Evolutionary conservation across 2,888 invertebrate species (phyloP).

Genomic region (Conomelus anceps): DNA sequence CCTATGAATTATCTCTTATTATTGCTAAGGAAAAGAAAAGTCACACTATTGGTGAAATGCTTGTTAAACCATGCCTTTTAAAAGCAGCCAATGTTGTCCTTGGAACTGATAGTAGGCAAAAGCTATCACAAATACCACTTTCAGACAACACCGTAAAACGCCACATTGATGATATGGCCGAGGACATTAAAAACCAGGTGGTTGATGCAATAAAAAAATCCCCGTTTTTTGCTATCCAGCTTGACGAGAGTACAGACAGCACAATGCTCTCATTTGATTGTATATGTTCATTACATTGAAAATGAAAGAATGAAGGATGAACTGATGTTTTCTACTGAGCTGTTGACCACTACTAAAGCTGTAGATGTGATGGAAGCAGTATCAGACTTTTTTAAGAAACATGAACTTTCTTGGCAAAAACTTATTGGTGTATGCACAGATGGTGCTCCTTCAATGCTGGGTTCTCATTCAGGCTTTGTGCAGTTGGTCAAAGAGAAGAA

Average conservation of each 20-base stretch:
- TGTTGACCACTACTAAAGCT: constrained; percentile 21
- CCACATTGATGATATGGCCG: background rate
- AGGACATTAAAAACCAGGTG: constrained; percentile 7
- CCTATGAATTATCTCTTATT: constrained; percentile 1
- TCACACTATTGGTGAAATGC: constrained; percentile 9
- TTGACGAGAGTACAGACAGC: constrained; percentile 6
- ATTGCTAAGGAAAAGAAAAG: constrained; percentile 7
- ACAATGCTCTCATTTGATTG: constrained; percentile 4
- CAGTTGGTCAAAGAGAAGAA: constrained; percentile 24
- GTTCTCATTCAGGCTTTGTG: constrained; percentile 22
- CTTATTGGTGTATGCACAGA: constrained; percentile 24
- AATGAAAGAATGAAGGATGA: constrained; percentile 4
- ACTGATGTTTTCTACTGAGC: background rate
- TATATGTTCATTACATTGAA: constrained; percentile 2
- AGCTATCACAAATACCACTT: constrained; percentile 5
- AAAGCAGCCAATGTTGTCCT: constrained; percentile 5
- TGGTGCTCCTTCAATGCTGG: constrained; percentile 23
- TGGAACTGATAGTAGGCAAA: background rate
- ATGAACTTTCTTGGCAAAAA: constrained; percentile 16
- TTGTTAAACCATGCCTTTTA: constrained; percentile 1
- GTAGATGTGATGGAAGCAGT: constrained; percentile 20
- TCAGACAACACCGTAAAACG: constrained; percentile 5
- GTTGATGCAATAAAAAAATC: constrained; percentile 4
- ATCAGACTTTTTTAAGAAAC: constrained; percentile 21
- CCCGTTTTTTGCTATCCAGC: constrained; percentile 3